A percentile compares a stretch with the other conserved stretches of the same genome.
Conservation (phyloP, 2,888 invertebrate genomes). For the Elysia crispata region DNA sequence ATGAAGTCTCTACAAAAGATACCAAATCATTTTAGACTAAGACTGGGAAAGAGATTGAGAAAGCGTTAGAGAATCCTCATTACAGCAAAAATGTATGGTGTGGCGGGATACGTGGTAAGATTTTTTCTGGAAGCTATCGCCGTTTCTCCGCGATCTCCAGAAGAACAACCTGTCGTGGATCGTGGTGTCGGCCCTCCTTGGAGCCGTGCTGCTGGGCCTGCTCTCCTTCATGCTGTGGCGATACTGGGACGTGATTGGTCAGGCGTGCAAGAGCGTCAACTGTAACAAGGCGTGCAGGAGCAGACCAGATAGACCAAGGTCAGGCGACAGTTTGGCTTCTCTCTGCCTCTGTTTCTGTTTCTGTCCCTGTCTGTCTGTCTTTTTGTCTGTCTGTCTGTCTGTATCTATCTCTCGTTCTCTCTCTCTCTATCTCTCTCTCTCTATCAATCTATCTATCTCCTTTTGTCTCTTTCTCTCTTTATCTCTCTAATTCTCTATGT, state of each 20-base stretch:
- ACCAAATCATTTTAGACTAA: too few relatives aligned
- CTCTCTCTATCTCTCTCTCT: too few relatives aligned
- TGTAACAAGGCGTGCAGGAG: not conserved
- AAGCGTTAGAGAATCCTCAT: too few relatives aligned
- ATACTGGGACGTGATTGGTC: not conserved
- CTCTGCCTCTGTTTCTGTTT: too few relatives aligned
- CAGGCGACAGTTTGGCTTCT: not conserved
- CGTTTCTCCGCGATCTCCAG: not conserved
- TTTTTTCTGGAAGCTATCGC: not conserved
- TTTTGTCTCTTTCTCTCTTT: too few relatives aligned
- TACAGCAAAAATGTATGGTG: not conserved
- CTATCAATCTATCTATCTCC: too few relatives aligned
- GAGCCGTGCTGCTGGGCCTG: constrained; percentile 23
- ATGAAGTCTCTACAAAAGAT: too few relatives aligned
- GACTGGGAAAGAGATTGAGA: too few relatives aligned
- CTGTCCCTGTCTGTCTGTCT: too few relatives aligned
- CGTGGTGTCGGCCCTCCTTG: constrained; percentile 33
- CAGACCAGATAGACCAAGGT: not conserved
- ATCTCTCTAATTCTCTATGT: too few relatives aligned
- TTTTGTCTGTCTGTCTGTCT: too few relatives aligned
- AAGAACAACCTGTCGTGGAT: constrained; percentile 37
- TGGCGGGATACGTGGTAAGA: not conserved
- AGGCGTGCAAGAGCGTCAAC: not conserved
- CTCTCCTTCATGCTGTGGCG: constrained; percentile 37
- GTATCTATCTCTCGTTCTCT: too few relatives aligned